Evolutionary conservation across 2,113 vertebrate genomes (phyloP).

Genomic region (Ceyx margarethae): DNA sequence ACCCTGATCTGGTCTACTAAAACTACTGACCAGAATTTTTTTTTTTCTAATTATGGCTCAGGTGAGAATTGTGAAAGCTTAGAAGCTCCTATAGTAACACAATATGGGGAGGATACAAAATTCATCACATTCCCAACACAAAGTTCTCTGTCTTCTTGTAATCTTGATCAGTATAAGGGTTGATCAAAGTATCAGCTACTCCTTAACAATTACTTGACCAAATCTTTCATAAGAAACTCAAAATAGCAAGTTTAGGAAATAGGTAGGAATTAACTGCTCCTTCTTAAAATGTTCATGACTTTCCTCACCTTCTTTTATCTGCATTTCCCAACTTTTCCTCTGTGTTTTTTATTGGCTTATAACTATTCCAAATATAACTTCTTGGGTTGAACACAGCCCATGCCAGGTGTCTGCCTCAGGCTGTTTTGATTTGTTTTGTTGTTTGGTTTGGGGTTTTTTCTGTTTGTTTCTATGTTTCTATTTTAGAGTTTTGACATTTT

Average conservation of each 20-base stretch:
- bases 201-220: background rate
- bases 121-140: background rate
- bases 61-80: background rate
- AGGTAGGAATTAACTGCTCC: background rate
- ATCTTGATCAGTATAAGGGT: background rate
- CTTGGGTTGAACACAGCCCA: background rate
- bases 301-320: background rate
- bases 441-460: background rate
- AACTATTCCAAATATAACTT: background rate
- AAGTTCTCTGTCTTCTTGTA: background rate
- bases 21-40: background rate
- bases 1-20: background rate
- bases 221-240: background rate
- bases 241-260: background rate
- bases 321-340: background rate
- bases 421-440: background rate
- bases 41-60: background rate
- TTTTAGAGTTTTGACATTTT: constrained; percentile 36
- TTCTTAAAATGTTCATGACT: background rate
- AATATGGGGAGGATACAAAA: background rate
- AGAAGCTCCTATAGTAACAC: background rate
- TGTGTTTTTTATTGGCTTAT: background rate
- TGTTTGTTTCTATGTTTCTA: background rate
- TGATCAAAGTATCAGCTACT: background rate
- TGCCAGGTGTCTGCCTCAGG: constrained; percentile 32